Evolutionary conservation across 2,113 vertebrate species (phyloP).

Genomic region (Enhydra lutris): DNA sequence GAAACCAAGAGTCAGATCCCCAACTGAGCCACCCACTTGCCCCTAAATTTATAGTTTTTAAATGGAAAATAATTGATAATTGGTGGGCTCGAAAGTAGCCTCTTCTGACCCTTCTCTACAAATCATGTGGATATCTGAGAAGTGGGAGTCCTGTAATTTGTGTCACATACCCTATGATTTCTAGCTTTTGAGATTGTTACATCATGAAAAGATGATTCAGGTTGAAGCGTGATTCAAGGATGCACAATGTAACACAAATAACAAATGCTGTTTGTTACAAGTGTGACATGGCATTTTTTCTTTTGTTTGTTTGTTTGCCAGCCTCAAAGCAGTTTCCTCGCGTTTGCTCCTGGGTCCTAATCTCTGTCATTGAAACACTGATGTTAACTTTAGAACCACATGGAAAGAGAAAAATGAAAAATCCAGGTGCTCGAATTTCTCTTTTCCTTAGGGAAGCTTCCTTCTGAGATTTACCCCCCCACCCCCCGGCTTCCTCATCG

Average conservation of each 20-base stretch:
- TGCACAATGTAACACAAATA: neutral
- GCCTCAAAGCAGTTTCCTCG: neutral
- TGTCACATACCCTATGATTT: neutral
- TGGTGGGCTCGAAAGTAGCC: neutral
- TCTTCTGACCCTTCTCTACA: neutral
- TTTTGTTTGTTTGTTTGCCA: neutral
- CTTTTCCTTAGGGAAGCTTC: neutral
- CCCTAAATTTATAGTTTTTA: neutral
- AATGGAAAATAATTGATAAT: neutral
- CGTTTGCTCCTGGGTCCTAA: neutral
- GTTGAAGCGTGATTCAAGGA: neutral
- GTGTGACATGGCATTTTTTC: neutral
- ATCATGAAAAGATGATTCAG: neutral
- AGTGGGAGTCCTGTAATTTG: neutral
- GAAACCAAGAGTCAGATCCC: neutral
- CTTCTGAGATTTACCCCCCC: neutral
- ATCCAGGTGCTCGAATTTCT: neutral
- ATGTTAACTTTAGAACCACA: neutral
- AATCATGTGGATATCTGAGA: neutral
- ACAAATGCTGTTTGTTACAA: conserved; percentile 5
- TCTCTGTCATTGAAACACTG: neutral
- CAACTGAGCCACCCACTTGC: neutral
- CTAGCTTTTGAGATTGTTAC: neutral
- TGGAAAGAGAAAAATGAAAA: neutral
- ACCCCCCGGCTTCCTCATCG: neutral